Conservation (phyloP, 2,113 vertebrate species). For the Clarias macrocephalus region DNA sequence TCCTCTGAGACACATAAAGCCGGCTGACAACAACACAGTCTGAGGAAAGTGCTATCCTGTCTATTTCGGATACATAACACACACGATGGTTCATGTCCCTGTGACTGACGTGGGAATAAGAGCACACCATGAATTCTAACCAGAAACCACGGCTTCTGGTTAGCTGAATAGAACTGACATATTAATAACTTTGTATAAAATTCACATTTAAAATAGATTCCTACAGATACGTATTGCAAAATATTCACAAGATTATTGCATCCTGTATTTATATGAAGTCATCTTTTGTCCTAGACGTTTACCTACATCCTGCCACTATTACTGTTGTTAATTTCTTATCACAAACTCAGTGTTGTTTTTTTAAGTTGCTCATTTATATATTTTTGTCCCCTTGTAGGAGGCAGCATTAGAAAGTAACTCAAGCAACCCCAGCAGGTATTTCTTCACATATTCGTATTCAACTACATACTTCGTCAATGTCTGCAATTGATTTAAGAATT, state of each 20-base stretch:
- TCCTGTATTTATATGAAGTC: background rate
- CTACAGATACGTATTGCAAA: background rate
- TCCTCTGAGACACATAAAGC: background rate
- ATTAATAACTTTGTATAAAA: background rate
- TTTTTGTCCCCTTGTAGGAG: slow-evolving; percentile 40
- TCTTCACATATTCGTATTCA: background rate
- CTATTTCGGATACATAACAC: background rate
- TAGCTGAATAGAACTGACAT: background rate
- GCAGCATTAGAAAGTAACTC: slow-evolving; percentile 28
- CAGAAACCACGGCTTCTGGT: background rate
- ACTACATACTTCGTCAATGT: background rate
- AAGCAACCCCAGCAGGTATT: slow-evolving; percentile 48
- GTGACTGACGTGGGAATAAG: background rate
- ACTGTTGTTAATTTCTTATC: background rate
- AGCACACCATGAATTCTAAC: background rate
- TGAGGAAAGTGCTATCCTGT: background rate
- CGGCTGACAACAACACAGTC: background rate
- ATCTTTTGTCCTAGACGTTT: background rate
- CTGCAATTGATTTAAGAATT: slow-evolving; percentile 9
- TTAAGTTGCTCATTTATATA: background rate
- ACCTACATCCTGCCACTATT: background rate
- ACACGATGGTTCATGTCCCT: background rate
- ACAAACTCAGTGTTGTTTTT: background rate
- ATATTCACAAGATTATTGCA: background rate
- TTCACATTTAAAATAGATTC: background rate